Percentiles rank a stretch among this genome's conserved stretches.
Conservation (phyloP, 2,797 vertebrate genomes). For the Eptatretus atami region DNA sequence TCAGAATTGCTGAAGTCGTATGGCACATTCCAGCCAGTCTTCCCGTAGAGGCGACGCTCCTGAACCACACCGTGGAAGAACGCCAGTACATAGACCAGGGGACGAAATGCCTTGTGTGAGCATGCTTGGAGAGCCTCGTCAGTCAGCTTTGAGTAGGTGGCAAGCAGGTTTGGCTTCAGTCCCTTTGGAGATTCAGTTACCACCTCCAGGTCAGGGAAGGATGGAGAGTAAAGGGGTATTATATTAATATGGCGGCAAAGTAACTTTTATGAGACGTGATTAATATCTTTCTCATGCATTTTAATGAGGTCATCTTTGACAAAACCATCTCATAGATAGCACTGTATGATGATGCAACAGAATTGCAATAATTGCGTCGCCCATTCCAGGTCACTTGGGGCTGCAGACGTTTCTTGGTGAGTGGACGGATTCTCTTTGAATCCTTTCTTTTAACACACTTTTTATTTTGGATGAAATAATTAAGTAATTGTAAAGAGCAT, state of each 20-base stretch:
- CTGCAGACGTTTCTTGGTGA: too few relatives aligned
- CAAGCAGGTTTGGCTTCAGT: constrained; percentile 67
- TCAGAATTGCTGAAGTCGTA: constrained; percentile 92
- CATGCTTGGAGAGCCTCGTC: constrained; percentile 25
- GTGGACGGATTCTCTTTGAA: too few relatives aligned
- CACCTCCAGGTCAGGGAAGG: constrained; percentile 22
- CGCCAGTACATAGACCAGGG: constrained; percentile 48
- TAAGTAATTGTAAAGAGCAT: too few relatives aligned
- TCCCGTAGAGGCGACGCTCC: constrained; percentile 78
- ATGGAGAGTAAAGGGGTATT: not conserved
- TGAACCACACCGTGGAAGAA: constrained; percentile 93
- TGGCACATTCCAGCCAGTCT: constrained; percentile 66
- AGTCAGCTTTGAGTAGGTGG: constrained; percentile 60
- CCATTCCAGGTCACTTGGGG: too few relatives aligned
- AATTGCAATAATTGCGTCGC: too few relatives aligned
- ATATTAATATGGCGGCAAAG: not conserved
- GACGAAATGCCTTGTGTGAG: constrained; percentile 36
- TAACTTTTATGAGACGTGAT: constrained; percentile 8
- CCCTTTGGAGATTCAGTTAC: constrained; percentile 79
- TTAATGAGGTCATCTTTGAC: too few relatives aligned
- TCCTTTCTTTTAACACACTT: too few relatives aligned
- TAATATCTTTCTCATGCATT: too few relatives aligned
- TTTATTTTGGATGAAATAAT: too few relatives aligned
- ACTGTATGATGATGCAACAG: too few relatives aligned
- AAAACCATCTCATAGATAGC: too few relatives aligned